Conservation (phyloP, 2,888 invertebrate genomes). For the Leptopilina drosophilae region DNA sequence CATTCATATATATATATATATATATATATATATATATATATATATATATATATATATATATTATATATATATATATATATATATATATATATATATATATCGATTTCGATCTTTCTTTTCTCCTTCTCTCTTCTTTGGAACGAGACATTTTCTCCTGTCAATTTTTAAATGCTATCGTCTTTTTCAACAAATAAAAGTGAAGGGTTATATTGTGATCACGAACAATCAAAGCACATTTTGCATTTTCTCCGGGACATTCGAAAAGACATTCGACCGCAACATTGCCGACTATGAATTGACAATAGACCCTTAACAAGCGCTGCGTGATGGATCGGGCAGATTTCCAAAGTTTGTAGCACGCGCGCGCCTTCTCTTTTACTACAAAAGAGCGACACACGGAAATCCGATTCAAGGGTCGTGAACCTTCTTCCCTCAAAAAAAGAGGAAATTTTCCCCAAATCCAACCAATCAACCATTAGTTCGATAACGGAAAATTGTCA, state of each 20-base stretch:
- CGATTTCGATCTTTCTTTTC: background rate
- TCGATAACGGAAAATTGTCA: conserved; percentile 44
- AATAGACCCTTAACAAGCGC: conserved; percentile 66
- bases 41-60: background rate
- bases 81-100: background rate
- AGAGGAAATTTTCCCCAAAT: conserved; percentile 17
- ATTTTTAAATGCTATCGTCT: conserved; percentile 25
- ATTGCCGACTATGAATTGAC: conserved; percentile 50
- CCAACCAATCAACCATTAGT: conserved; percentile 2
- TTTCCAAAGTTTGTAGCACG: conserved; percentile 57
- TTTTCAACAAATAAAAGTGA: conserved; percentile 39
- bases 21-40: background rate
- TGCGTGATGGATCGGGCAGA: conserved; percentile 64
- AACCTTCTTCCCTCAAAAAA: background rate
- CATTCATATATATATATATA: background rate
- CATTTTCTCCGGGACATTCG: conserved; percentile 28
- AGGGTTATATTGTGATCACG: background rate
- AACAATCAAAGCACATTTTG: conserved; percentile 11
- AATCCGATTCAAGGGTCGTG: conserved; percentile 47
- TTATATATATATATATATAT: background rate
- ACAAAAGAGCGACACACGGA: conserved; percentile 44
- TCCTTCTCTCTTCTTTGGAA: too few relatives aligned
- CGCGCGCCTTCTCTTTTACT: conserved; percentile 53
- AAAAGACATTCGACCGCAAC: conserved; percentile 43
- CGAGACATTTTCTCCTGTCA: background rate